Evolutionary conservation across 2,888 invertebrate species (phyloP).

Genomic region (Drosophila tripunctata): DNA sequence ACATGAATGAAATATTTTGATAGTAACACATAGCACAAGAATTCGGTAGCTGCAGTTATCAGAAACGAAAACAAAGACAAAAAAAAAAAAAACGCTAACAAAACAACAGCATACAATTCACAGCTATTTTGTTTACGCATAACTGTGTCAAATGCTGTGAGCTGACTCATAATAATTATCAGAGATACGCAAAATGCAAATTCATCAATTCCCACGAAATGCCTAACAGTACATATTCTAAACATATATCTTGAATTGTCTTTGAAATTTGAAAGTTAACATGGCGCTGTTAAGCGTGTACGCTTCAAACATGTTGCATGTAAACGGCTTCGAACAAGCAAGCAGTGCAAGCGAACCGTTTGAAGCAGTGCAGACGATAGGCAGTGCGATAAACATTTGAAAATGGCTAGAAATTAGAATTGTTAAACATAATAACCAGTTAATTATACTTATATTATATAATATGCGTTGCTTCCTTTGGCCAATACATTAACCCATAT

Average conservation of each 20-base stretch:
- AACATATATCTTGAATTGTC: background rate
- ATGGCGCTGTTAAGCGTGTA: conserved; percentile 13
- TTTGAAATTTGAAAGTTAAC: conserved; percentile 16
- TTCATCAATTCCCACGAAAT: conserved; percentile 19
- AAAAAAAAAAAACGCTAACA: background rate
- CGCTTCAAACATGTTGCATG: conserved; percentile 39
- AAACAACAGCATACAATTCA: background rate
- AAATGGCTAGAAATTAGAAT: conserved; percentile 6
- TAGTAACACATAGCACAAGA: conserved; percentile 9
- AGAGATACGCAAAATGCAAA: conserved; percentile 15
- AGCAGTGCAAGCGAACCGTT: conserved; percentile 27
- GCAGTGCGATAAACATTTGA: conserved; percentile 19
- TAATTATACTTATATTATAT: background rate
- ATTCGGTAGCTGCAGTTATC: conserved; percentile 62
- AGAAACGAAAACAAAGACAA: conserved; percentile 1
- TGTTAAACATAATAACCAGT: background rate
- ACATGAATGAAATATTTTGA: conserved; percentile 60
- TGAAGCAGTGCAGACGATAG: conserved; percentile 36
- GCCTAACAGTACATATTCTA: conserved; percentile 10
- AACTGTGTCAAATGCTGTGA: conserved; percentile 41
- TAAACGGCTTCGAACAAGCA: conserved; percentile 16
- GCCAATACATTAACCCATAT: conserved; percentile 26
- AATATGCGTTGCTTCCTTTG: background rate
- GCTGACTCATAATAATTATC: conserved; percentile 41
- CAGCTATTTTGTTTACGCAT: conserved; percentile 57